Base-by-base conservation (phyloP, 2,113 vertebrate genomes). In the Psammodynastes pulverulentus region DNA sequence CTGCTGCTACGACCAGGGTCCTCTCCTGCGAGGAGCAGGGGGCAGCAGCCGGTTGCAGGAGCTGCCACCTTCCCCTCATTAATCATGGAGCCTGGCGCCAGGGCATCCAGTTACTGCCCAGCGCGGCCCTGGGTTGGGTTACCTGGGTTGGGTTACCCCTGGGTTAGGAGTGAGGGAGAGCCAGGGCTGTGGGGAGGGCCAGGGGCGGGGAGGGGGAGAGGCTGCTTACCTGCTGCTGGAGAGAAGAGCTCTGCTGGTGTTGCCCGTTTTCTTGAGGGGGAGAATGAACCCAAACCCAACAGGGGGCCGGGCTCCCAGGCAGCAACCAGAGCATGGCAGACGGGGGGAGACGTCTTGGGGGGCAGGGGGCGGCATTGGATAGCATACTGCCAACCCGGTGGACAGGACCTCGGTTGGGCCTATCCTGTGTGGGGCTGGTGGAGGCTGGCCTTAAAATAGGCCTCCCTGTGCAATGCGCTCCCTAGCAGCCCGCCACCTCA, bases 51-150 rank as follows among this genome's bases (percentile, higher is more conserved):
- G 4, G 56, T 97, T 94, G 96, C 86, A 95, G 95, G 95, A 97
- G 96, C 97, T 97, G 93, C 91, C 94, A 91, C 95, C 94, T 95
- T 97, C 93, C 95, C 97, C 97, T 97, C 95, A 96, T 98, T 95
- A 98, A 98, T 98, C 98, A 98, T 98, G 97, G 96, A 98, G 91
- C 54, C 43, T 79, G 24, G 86, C 91, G 92, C 93, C 95, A 6
- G 92, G 94, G 96, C 93, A 89, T 96, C 97, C 56, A 92, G 87
- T 98, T 98, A 97, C 98, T 95, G 89, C 7, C 0, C 62, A 96
- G 95, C 93, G 93, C 93, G 10, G 92, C 91, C 87, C 19, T 84
- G 91, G 90, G 88, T 87, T 93, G 93, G 48, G 29, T 86, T 17
- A 49, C 46, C 15, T 8, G 91, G 91, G 89, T 98, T 95, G 95